A percentile compares a stretch with the other conserved stretches of the same genome.
These are phyloP conservation scores for Drosophila bipectinata DNA, from an alignment of 1,140 invertebrate genomes.

Conservation along the genomic window DNA sequence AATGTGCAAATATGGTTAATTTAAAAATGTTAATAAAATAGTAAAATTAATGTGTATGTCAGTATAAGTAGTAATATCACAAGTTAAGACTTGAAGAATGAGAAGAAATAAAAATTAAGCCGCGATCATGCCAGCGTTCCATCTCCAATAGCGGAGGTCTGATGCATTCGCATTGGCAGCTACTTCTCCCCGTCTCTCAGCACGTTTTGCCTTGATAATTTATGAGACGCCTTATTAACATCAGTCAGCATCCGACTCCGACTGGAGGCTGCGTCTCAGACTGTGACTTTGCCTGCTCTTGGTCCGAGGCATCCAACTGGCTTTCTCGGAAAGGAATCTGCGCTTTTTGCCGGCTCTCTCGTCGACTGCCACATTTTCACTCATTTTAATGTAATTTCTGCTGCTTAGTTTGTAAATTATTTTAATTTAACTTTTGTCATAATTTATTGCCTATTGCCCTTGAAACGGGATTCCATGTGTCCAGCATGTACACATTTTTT, in stretches of 20 bases:
- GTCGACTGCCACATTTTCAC: slow-evolving; percentile 54
- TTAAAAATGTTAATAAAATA: no score
- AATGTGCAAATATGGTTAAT: no score
- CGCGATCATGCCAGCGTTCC: neutral
- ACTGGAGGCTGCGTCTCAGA: slow-evolving; percentile 3
- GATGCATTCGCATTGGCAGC: slow-evolving; percentile 43
- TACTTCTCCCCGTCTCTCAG: slow-evolving; percentile 46
- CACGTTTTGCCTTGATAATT: slow-evolving; percentile 79
- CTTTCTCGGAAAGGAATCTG: slow-evolving; percentile 76
- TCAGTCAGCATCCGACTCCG: slow-evolving; percentile 59
- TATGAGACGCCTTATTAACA: slow-evolving; percentile 83
- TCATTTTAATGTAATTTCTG: slow-evolving; percentile 79
- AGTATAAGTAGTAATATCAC: no score
- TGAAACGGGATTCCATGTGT: slow-evolving; percentile 8
- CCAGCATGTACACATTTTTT: slow-evolving; percentile 23
- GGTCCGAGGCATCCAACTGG: slow-evolving; percentile 54
- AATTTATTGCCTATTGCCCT: slow-evolving; percentile 48
- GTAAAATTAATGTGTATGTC: no score
- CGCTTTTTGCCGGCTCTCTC: slow-evolving; percentile 49
- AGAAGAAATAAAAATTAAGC: neutral
- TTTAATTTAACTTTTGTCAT: slow-evolving; percentile 58
- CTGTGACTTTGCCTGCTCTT: slow-evolving; percentile 4
- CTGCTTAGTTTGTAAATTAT: slow-evolving; percentile 79
- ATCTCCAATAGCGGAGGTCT: slow-evolving; percentile 18
- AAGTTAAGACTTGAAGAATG: no score